Evolutionary conservation across 2,797 vertebrate genomes (phyloP).

Genomic region (Anguilla megastoma): DNA sequence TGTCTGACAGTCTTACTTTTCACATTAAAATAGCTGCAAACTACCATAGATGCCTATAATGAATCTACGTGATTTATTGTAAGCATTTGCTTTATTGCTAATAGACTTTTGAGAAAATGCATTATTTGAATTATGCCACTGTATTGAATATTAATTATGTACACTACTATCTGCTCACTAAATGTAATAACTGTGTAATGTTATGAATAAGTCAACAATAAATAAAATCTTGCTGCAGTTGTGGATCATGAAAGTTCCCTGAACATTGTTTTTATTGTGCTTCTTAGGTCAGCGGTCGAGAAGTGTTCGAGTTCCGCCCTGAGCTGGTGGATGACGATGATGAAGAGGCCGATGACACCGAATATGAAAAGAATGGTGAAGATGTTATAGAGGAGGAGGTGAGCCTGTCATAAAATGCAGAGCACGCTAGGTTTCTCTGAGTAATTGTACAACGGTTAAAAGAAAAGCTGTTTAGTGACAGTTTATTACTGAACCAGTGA

Average conservation of each 20-base stretch:
- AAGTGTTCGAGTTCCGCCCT: slow-evolving; percentile 96
- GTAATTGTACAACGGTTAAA: background rate
- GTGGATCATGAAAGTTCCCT: background rate
- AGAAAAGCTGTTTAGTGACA: background rate
- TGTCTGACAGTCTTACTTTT: background rate
- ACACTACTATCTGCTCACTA: background rate
- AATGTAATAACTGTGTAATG: background rate
- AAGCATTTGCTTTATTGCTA: background rate
- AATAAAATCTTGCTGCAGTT: background rate
- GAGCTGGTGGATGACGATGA: slow-evolving; percentile 93
- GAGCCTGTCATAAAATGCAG: background rate
- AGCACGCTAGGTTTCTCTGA: background rate
- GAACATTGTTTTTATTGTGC: slow-evolving; percentile 18
- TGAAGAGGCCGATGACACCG: slow-evolving; percentile 88
- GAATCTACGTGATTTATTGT: background rate
- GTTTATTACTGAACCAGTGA: background rate
- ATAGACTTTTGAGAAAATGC: background rate
- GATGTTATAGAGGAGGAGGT: slow-evolving; percentile 37
- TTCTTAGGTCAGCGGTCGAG: slow-evolving; percentile 89
- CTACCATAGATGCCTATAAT: background rate
- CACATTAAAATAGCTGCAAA: background rate
- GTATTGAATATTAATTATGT: background rate
- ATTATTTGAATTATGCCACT: background rate
- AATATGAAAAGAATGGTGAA: slow-evolving; percentile 70
- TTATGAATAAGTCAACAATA: background rate